Evolutionary conservation across 2,888 invertebrate species (phyloP).

Genomic region (Agrochola circellaris): DNA sequence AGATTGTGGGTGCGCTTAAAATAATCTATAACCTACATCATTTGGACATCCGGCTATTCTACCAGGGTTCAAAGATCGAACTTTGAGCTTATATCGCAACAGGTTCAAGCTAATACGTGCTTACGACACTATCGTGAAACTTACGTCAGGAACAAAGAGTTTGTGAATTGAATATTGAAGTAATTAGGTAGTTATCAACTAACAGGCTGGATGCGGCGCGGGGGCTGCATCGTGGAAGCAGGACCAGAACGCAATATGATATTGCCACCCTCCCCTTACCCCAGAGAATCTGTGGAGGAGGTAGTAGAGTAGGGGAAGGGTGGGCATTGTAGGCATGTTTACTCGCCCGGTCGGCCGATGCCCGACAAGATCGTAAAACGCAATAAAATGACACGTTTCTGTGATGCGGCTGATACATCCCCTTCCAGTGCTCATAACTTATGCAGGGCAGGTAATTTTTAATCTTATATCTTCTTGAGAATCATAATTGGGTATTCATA

Average conservation of each 20-base stretch:
- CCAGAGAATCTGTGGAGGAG: not conserved
- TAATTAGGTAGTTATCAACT: not conserved
- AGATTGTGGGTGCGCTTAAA: not conserved
- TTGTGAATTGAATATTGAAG: not conserved
- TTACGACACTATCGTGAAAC: not conserved
- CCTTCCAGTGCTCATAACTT: too few species aligned
- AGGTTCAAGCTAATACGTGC: not conserved
- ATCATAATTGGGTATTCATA: too few species aligned
- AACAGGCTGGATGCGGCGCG: not conserved
- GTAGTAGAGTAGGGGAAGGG: not conserved
- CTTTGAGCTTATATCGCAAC: not conserved
- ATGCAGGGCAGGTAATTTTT: too few species aligned
- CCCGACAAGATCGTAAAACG: too few species aligned
- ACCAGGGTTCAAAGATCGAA: not conserved
- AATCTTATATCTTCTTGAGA: too few species aligned
- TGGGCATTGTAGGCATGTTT: too few species aligned
- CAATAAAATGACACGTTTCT: too few species aligned
- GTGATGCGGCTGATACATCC: too few species aligned
- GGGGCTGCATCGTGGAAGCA: not conserved
- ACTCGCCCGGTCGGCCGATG: too few species aligned
- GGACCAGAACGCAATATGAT: conserved; percentile 13
- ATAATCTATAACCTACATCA: not conserved
- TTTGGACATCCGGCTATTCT: not conserved
- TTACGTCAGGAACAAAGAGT: not conserved
- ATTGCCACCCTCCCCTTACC: conserved; percentile 17